Percentiles rank a stretch among this genome's conserved stretches.
Conservation (phyloP, 2,113 vertebrate genomes). For the Limnothrissa miodon region DNA sequence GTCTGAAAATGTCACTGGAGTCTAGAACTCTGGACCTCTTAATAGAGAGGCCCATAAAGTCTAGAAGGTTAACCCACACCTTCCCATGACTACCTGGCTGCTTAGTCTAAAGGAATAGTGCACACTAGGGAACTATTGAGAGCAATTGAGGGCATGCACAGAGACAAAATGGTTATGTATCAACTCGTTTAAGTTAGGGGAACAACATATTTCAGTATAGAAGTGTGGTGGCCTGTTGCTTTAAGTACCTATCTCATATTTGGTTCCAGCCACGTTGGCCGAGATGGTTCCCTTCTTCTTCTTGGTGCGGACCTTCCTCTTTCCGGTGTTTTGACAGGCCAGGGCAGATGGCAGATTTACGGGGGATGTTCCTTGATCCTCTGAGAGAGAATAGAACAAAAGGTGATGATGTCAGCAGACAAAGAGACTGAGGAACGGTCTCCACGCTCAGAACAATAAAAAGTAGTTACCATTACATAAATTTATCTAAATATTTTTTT, state of each 20-base stretch:
- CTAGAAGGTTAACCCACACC: too few relatives aligned
- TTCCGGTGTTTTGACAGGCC: slow-evolving; percentile 81
- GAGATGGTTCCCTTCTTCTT: slow-evolving; percentile 90
- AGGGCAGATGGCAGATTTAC: slow-evolving; percentile 77
- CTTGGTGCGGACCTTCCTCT: slow-evolving; percentile 87
- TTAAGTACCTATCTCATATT: slow-evolving; percentile 93
- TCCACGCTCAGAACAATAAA: background rate
- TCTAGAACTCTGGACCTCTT: too few relatives aligned
- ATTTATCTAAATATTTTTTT: too few relatives aligned
- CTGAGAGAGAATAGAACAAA: slow-evolving; percentile 66
- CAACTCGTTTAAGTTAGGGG: too few relatives aligned
- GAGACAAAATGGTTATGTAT: too few relatives aligned
- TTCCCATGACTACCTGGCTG: too few relatives aligned
- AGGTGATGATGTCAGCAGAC: slow-evolving; percentile 31
- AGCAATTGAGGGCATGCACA: too few relatives aligned
- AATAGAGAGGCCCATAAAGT: too few relatives aligned
- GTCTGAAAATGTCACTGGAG: too few relatives aligned
- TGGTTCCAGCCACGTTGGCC: slow-evolving; percentile 89
- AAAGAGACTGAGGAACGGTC: background rate
- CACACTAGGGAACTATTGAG: too few relatives aligned
- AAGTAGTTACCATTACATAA: background rate
- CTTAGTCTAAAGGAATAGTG: too few relatives aligned
- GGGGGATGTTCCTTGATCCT: slow-evolving; percentile 81
- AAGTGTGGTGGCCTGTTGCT: slow-evolving; percentile 60
- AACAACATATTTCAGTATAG: too few relatives aligned